These are phyloP conservation scores for Diarsia mendica DNA, from an alignment of 2,888 invertebrate genomes.

Conservation along the genomic window DNA sequence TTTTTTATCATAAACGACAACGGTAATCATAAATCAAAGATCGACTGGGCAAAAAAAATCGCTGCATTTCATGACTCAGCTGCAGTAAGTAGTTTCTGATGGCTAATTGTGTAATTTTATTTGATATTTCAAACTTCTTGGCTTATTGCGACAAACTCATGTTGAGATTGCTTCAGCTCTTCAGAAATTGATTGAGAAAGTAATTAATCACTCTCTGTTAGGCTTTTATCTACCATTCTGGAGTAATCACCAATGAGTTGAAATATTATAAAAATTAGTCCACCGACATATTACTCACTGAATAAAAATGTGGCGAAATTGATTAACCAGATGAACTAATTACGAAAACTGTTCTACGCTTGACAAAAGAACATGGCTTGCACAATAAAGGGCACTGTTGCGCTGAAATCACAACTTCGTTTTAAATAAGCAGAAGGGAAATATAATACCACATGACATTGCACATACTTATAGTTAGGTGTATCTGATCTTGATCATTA, in stretches of 20 bases:
- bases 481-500: too few relatives aligned
- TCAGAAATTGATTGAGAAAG: neutral
- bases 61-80: neutral
- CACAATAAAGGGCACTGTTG: slow-evolving; percentile 12
- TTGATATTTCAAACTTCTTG: neutral
- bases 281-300: slow-evolving; percentile 20
- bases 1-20: neutral
- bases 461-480: too few relatives aligned
- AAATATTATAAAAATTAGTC: slow-evolving; percentile 21
- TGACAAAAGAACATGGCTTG: neutral
- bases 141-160: neutral
- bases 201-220: neutral
- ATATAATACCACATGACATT: too few relatives aligned
- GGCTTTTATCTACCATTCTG: neutral
- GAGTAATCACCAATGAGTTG: neutral
- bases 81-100: neutral
- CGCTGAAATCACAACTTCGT: neutral
- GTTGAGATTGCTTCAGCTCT: neutral
- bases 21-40: neutral
- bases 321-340: slow-evolving; percentile 29
- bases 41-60: neutral
- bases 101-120: neutral
- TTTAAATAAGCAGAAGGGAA: neutral
- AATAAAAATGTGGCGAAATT: slow-evolving; percentile 43
- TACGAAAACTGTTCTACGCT: slow-evolving; percentile 16